Evolutionary conservation across 2,797 vertebrate species (phyloP), one percentile per base, ranked within the genome.

Genomic region (Lutjanus campechanus): DNA sequence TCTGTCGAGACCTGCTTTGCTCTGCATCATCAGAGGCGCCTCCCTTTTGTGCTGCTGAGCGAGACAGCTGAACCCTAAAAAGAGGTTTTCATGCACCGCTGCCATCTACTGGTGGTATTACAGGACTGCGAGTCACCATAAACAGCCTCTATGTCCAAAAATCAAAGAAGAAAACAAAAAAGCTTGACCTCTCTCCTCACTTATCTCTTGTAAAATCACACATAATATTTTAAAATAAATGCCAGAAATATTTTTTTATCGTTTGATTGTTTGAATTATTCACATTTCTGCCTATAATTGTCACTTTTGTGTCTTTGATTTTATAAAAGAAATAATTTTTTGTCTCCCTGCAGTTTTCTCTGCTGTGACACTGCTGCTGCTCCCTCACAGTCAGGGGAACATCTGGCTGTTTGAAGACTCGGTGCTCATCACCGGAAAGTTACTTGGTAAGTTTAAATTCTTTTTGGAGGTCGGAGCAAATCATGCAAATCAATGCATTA

Each of bases 391-490:
- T 85, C 97, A 98, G 95, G 98, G 97, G 46, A 98, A 98, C 94
- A 95, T 99, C 89, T 99, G 97, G 98, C 94, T 99, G 43, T 99
- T 97, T 92, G 97, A 99, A 84, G 97, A 99, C 89, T 96, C 95
- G 0, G 93, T 99, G 72, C 93, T 99, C 92, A 97, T 99, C 91
- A 97, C 97, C 64, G 95, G 96, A 77, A 98, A 97, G 92, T 82
- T 97, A 79, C 96, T 96, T 86, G 97, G 98, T 98, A 93, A 36
- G 85, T 73, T 16, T 0, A 20, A 49, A 51, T 11, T 49, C 67
- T 4, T 29, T 15, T 13, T 12, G 7, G 4, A 54, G 22, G 2
- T 6, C 15, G 12, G 20, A 49, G 40, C 1, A 5, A 43, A 62
- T 22, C n/a, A n/a, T n/a, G n/a, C n/a, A n/a, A n/a, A n/a, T n/a